Evolutionary conservation across 2,797 vertebrate species (phyloP).

Genomic region (Cirrhinus molitorella): DNA sequence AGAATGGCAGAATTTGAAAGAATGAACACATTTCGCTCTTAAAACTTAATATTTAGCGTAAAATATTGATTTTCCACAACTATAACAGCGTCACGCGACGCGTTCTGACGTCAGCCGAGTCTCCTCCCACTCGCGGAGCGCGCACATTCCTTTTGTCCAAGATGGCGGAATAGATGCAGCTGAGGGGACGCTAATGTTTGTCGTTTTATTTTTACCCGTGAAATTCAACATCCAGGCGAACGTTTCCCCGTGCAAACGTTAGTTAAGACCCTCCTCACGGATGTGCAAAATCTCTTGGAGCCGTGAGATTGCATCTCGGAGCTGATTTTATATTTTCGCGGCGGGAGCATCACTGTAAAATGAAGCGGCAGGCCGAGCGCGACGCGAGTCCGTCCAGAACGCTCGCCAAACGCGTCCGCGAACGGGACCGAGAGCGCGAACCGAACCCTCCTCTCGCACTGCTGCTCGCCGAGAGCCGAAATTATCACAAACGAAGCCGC

Average conservation of each 20-base stretch:
- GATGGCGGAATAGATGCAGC: slow-evolving; percentile 84
- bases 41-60: neutral
- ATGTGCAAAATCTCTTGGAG: slow-evolving; percentile 48
- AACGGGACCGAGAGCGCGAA: slow-evolving; percentile 76
- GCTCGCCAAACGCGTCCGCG: slow-evolving; percentile 83
- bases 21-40: neutral
- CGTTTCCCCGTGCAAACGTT: neutral
- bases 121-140: slow-evolving; percentile 75
- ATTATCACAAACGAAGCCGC: slow-evolving; percentile 79
- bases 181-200: slow-evolving; percentile 74
- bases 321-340: slow-evolving; percentile 65
- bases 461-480: slow-evolving; percentile 78
- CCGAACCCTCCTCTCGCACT: slow-evolving; percentile 73
- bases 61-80: neutral
- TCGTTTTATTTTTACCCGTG: slow-evolving; percentile 60
- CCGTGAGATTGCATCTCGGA: slow-evolving; percentile 44
- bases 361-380: slow-evolving; percentile 94
- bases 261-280: neutral
- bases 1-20: neutral
- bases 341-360: slow-evolving; percentile 79
- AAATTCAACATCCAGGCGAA: slow-evolving; percentile 35
- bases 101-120: slow-evolving; percentile 59
- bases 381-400: slow-evolving; percentile 86
- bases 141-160: slow-evolving; percentile 96
- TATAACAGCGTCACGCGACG: slow-evolving; percentile 27